Percentiles rank a stretch among this genome's conserved stretches.
Evolutionary conservation across 2,113 vertebrate species (phyloP).

Genomic region (Hydropotes inermis): DNA sequence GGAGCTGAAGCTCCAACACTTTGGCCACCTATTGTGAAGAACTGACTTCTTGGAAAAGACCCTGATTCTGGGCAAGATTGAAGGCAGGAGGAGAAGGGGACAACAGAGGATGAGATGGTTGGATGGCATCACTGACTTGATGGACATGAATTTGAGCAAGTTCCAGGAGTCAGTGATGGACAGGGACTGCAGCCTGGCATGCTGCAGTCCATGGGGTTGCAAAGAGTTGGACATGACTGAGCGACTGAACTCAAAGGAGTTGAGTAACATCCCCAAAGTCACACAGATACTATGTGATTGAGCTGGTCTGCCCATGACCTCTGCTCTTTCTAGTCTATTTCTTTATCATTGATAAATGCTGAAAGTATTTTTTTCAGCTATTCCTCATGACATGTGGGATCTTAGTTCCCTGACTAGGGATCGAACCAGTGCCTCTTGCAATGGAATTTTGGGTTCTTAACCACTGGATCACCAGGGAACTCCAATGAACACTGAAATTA

Average conservation of each 20-base stretch:
- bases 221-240: not conserved
- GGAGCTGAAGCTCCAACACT: not conserved
- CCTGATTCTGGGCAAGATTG: not conserved
- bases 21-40: not conserved
- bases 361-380: not conserved
- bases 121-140: not conserved
- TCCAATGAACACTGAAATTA: not conserved
- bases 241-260: not conserved
- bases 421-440: not conserved
- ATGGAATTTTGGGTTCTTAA: not conserved
- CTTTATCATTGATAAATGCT: not conserved
- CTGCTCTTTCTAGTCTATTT: not conserved
- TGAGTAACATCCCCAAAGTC: conserved; percentile 6
- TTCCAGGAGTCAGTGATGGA: fast-evolving
- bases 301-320: not conserved
- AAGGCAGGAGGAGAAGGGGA: not conserved
- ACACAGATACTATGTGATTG: not conserved
- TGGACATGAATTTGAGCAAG: not conserved
- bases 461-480: not conserved
- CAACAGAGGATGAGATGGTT: not conserved
- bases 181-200: not conserved
- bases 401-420: not conserved
- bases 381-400: not conserved
- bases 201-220: not conserved
- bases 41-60: not conserved